Percentiles rank a stretch among this genome's conserved stretches.
These are phyloP conservation scores for Leucoma salicis DNA, from an alignment of 2,888 invertebrate genomes.

Conservation along the genomic window DNA sequence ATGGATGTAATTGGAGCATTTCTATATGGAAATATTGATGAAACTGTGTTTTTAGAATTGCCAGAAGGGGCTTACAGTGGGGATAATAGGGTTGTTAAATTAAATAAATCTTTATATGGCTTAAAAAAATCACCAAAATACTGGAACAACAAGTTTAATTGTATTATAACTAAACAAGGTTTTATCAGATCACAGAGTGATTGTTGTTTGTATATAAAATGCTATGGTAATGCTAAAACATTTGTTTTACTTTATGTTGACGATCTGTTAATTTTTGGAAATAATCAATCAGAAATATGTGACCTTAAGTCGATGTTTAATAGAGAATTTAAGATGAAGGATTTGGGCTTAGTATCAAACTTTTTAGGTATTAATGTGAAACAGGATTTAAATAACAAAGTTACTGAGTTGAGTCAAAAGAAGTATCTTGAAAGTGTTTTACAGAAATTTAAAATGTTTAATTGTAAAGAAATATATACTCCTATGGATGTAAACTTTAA, in stretches of 20 bases:
- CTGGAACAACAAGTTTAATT: slow-evolving; percentile 8
- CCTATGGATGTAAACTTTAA: slow-evolving; percentile 24
- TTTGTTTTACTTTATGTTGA: slow-evolving; percentile 12
- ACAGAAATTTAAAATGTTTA: slow-evolving; percentile 16
- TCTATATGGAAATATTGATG: slow-evolving; percentile 4
- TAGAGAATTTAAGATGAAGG: slow-evolving; percentile 15
- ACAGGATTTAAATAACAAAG: slow-evolving; percentile 16
- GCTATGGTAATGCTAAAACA: slow-evolving; percentile 1
- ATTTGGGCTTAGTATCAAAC: slow-evolving; percentile 10
- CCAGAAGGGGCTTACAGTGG: slow-evolving; percentile 5
- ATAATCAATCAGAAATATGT: not conserved
- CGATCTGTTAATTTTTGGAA: slow-evolving; percentile 9
- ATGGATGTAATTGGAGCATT: slow-evolving; percentile 9
- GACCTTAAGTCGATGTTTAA: slow-evolving; percentile 2
- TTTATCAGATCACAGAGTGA: slow-evolving; percentile 6
- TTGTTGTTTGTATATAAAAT: slow-evolving; percentile 6
- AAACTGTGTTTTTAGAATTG: not conserved
- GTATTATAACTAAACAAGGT: slow-evolving; percentile 5
- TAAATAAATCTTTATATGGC: slow-evolving; percentile 9
- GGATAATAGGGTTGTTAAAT: slow-evolving; percentile 7
- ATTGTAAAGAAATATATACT: slow-evolving; percentile 18
- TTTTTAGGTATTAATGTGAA: slow-evolving; percentile 17
- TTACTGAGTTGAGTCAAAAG: slow-evolving; percentile 18
- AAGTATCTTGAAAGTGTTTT: slow-evolving; percentile 17
- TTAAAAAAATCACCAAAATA: slow-evolving; percentile 7